phyloP scores from a whole-genome alignment of 2,113 vertebrate genomes.

The Ranitomeya imitator region DNA sequence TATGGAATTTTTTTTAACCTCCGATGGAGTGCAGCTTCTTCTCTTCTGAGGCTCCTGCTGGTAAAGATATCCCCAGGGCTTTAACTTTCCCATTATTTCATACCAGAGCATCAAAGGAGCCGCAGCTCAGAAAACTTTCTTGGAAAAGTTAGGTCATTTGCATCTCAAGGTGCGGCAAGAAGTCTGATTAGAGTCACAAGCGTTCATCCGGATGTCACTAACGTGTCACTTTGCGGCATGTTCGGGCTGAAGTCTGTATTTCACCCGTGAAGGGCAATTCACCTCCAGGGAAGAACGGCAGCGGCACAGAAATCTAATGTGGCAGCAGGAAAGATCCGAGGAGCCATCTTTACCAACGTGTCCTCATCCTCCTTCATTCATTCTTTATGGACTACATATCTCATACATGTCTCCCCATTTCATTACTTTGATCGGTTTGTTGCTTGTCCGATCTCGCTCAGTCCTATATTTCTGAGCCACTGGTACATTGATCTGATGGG shows the following conservation, averaged over 20 bases:
- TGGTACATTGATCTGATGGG: no score
- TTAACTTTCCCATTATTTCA: background rate
- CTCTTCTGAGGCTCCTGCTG: background rate
- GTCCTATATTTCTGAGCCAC: no score
- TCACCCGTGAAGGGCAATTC: conserved; percentile 31
- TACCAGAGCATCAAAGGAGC: background rate
- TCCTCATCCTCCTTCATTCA: background rate
- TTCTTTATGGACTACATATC: background rate
- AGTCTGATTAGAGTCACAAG: background rate
- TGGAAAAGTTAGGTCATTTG: conserved; percentile 7
- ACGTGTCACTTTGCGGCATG: background rate
- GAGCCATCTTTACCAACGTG: background rate
- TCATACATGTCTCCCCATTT: background rate
- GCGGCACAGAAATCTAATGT: background rate
- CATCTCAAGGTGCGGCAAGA: background rate
- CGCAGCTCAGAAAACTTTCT: background rate
- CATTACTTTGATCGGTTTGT: no score
- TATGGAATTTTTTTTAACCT: no score
- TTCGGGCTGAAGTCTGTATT: background rate
- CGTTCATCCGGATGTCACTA: background rate
- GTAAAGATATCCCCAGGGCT: background rate
- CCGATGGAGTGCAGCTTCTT: no score
- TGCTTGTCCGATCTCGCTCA: no score
- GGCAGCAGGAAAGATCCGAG: conserved; percentile 6
- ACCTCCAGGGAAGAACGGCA: background rate